These are phyloP conservation scores for Formica exsecta DNA, from an alignment of 1,140 invertebrate species.

Conservation along the genomic window DNA sequence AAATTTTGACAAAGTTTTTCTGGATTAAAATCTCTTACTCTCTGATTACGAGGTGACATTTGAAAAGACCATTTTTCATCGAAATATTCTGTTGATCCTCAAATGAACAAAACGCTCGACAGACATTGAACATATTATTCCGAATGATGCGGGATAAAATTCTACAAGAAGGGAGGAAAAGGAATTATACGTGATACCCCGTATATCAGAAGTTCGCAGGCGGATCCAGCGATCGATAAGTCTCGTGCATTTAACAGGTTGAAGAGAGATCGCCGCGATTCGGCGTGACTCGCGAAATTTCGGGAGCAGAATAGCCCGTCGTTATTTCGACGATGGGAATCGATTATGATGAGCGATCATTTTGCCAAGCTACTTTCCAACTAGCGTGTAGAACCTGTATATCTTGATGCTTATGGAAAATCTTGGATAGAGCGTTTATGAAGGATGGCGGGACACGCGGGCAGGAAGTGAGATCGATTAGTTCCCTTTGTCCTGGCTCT, in stretches of 20 bases:
- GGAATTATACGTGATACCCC: conserved; percentile 4
- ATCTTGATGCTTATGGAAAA: conserved; percentile 49
- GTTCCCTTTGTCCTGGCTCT: conserved; percentile 36
- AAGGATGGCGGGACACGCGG: conserved; percentile 14
- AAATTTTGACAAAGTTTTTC: not conserved
- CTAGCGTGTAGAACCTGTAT: not conserved
- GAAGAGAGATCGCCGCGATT: conserved; percentile 22
- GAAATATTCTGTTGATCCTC: conserved; percentile 15
- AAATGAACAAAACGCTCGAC: conserved; percentile 37
- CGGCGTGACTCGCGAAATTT: conserved; percentile 48
- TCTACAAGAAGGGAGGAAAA: not conserved
- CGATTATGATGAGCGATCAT: conserved; percentile 42
- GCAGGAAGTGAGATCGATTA: conserved; percentile 51
- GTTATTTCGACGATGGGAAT: conserved; percentile 40
- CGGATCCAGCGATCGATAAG: conserved; percentile 14
- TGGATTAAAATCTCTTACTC: not conserved
- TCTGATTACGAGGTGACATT: conserved; percentile 20
- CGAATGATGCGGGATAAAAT: conserved; percentile 34
- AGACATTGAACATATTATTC: conserved; percentile 39
- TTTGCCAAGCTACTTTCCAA: not conserved
- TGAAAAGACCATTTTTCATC: conserved; percentile 18
- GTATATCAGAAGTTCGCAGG: not conserved
- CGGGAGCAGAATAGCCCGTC: conserved; percentile 11
- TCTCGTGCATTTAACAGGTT: conserved; percentile 11
- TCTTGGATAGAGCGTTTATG: conserved; percentile 41